Percentiles rank a stretch among this genome's conserved stretches.
Evolutionary conservation across 2,888 invertebrate genomes (phyloP).

Genomic region (Oasisia sp.): DNA sequence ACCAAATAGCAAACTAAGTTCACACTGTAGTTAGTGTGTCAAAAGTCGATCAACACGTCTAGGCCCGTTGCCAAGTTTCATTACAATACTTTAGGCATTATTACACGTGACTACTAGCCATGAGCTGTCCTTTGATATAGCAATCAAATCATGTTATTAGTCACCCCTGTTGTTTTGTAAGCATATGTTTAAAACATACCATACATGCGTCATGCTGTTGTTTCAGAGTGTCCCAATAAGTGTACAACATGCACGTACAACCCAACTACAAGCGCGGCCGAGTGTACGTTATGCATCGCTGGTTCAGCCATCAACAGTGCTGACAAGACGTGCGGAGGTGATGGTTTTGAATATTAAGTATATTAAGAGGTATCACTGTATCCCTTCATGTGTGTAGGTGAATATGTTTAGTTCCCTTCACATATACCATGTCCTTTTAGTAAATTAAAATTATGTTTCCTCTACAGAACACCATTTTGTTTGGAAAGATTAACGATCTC

Average conservation of each 20-base stretch:
- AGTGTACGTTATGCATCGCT: conserved; percentile 18
- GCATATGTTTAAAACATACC: not conserved
- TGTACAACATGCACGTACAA: conserved; percentile 24
- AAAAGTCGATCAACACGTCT: no score
- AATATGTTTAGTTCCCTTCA: not conserved
- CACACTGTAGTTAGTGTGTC: no score
- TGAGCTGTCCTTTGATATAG: no score
- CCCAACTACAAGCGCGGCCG: not conserved
- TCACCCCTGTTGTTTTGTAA: no score
- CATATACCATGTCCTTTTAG: not conserved
- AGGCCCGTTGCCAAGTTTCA: no score
- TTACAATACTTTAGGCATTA: no score
- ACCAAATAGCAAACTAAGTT: no score
- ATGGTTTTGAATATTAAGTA: not conserved
- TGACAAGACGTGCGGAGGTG: conserved; percentile 18
- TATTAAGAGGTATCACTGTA: not conserved
- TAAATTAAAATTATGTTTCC: not conserved
- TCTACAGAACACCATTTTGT: no score
- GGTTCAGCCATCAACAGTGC: not conserved
- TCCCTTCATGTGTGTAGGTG: not conserved
- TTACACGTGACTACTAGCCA: no score
- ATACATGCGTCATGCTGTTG: not conserved
- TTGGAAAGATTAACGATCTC: no score
- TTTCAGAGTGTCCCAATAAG: conserved; percentile 21
- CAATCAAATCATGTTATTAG: no score